Evolutionary conservation across 2,888 invertebrate genomes (phyloP), one percentile per base, ranked within the genome.

Genomic region (Macaria liturata): DNA sequence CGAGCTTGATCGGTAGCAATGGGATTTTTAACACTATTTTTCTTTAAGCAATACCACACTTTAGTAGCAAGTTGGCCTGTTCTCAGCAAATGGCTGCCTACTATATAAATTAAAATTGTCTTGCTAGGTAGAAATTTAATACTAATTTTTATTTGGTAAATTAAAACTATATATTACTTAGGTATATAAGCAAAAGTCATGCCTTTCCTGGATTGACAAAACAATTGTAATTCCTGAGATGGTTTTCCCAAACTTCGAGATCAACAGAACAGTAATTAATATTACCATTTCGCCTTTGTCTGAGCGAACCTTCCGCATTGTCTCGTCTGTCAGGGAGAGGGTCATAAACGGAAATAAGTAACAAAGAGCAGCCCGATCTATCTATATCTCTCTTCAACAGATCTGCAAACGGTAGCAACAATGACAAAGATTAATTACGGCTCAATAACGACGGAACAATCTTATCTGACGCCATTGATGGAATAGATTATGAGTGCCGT

Each of bases 381-480:
- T 70, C 68, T 71, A 62, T 78, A 78, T 76, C 80, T 66, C 66
- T 64, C 64, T 57, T 57, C 49, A 74, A 72, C 72, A 78, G 80
- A 81, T 81, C 81, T 83, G 78, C 75, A 76, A 80, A 76, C 73
- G 76, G 74, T 72, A 78, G 76, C 76, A 81, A 80, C 79, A 81
- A 80, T 79, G 86, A 83, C 83, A 78, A 77, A 81, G 88, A 87
- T 88, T 88, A 88, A 87, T 87, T 86, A 86, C 79, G 71, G 71
- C 72, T 78, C 80, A 83, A 83, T 86, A 83, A 84, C 79, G 83
- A 81, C 75, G 74, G 75, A 71, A 83, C 83, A 80, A 80, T 80
- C 78, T 81, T 83, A 83, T 83, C 80, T 76, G 74, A 72, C 74
- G 76, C 75, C 74, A 80, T 78, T 78, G 80, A 84, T 80, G 71